phyloP scores from a whole-genome alignment of 2,113 vertebrate genomes.

The Hiodon alosoides region DNA sequence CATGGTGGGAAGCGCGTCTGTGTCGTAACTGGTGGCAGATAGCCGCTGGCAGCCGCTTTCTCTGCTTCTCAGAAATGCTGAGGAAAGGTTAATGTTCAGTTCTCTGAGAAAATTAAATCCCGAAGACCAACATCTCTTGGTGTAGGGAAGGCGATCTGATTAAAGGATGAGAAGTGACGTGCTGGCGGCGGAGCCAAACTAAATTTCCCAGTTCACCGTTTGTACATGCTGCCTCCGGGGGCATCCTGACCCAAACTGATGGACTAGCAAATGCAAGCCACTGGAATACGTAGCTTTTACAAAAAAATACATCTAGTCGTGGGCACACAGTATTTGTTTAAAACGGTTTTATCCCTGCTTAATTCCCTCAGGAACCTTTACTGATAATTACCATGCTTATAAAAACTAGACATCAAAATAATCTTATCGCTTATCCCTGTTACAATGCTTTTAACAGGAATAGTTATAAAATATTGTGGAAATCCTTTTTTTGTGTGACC shows the following conservation, averaged over 20 bases:
- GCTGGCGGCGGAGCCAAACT: not conserved
- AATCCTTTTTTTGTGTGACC: too few species aligned
- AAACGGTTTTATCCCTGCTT: too few species aligned
- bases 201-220: constrained; percentile 12
- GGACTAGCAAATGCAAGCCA: not conserved
- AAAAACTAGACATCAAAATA: too few species aligned
- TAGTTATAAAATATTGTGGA: too few species aligned
- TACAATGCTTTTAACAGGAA: too few species aligned
- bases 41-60: not conserved
- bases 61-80: not conserved
- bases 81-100: constrained; percentile 17
- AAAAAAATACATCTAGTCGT: too few species aligned
- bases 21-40: not conserved
- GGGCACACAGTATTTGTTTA: too few species aligned
- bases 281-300: too few species aligned
- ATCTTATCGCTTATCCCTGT: too few species aligned
- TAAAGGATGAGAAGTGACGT: not conserved
- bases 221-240: not conserved
- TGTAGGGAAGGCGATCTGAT: not conserved
- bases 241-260: not conserved
- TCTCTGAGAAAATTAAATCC: constrained; percentile 18
- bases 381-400: too few species aligned
- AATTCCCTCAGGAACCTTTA: too few species aligned
- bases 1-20: not conserved
- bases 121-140: not conserved